Conservation (phyloP, 2,113 vertebrate genomes). For the Chiloscyllium plagiosum region DNA sequence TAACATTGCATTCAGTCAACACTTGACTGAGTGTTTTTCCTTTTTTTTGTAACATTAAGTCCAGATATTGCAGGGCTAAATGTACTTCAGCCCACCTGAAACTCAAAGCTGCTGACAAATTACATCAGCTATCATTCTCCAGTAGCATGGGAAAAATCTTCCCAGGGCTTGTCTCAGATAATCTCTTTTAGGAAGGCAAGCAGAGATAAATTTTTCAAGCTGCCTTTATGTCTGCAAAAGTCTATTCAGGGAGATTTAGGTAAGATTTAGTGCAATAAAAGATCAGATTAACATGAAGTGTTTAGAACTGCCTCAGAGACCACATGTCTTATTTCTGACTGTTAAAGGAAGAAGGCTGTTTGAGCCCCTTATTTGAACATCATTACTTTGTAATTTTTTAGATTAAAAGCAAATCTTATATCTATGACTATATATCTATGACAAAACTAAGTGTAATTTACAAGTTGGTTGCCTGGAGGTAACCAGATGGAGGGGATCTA, state of each 20-base stretch:
- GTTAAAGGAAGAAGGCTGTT: not conserved
- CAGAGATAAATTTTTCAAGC: not conserved
- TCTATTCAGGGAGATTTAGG: conserved; percentile 14
- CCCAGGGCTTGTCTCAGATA: not conserved
- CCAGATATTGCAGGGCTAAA: not conserved
- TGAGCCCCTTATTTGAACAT: not conserved
- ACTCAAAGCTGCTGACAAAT: conserved; percentile 10
- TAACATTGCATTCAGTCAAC: conserved; percentile 46
- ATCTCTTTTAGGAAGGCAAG: conserved; percentile 6
- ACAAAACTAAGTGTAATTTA: not conserved
- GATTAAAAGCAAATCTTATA: not conserved
- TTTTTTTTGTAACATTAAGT: conserved; percentile 41
- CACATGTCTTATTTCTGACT: not conserved
- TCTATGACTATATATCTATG: not conserved
- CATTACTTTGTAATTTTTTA: not conserved
- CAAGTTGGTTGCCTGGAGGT: not conserved
- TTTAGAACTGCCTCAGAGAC: not conserved
- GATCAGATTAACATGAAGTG: not conserved
- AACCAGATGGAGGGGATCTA: not conserved
- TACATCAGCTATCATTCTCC: conserved; percentile 6
- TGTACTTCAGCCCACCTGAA: not conserved
- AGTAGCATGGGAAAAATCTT: not conserved
- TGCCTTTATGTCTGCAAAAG: not conserved
- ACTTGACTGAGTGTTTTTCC: conserved; percentile 45
- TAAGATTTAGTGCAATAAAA: conserved; percentile 2